Evolutionary conservation across 2,113 vertebrate genomes (phyloP).

Genomic region (Halichoeres trimaculatus): DNA sequence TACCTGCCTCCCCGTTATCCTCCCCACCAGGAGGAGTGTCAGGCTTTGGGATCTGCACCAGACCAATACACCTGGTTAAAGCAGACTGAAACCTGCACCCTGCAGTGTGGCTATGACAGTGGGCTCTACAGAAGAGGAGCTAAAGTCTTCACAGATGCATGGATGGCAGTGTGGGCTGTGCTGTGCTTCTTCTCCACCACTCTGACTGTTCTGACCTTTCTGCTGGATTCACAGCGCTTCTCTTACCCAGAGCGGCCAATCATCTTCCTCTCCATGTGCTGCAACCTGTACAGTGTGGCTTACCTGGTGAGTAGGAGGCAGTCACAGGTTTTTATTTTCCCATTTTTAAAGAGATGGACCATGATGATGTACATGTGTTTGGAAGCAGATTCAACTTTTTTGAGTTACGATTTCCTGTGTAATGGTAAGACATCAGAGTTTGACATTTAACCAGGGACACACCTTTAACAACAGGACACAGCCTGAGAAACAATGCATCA

Average conservation of each 20-base stretch:
- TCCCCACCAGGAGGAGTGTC: conserved; percentile 94
- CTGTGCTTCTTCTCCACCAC: conserved; percentile 97
- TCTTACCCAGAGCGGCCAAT: conserved; percentile 98
- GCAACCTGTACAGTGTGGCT: conserved; percentile 99
- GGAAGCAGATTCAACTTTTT: no score
- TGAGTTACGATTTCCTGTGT: no score
- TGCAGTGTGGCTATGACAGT: conserved; percentile 95
- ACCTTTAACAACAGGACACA: no score
- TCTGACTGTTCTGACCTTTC: conserved; percentile 96
- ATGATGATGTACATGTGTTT: no score
- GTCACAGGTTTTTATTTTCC: no score
- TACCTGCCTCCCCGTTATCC: conserved; percentile 87
- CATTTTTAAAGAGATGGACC: no score
- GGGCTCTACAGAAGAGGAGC: conserved; percentile 92
- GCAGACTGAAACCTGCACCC: conserved; percentile 90
- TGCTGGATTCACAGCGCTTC: conserved; percentile 96
- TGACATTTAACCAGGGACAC: no score
- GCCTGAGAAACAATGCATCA: no score
- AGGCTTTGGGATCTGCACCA: conserved; percentile 85
- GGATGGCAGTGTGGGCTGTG: conserved; percentile 98
- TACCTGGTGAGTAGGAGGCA: conserved; percentile 85
- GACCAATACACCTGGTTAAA: conserved; percentile 97
- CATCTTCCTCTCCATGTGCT: conserved; percentile 99
- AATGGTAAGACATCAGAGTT: no score
- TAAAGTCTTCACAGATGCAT: conserved; percentile 97